Evolutionary conservation across 2,888 invertebrate species (phyloP).

Genomic region (Chymomyza fuscimana): DNA sequence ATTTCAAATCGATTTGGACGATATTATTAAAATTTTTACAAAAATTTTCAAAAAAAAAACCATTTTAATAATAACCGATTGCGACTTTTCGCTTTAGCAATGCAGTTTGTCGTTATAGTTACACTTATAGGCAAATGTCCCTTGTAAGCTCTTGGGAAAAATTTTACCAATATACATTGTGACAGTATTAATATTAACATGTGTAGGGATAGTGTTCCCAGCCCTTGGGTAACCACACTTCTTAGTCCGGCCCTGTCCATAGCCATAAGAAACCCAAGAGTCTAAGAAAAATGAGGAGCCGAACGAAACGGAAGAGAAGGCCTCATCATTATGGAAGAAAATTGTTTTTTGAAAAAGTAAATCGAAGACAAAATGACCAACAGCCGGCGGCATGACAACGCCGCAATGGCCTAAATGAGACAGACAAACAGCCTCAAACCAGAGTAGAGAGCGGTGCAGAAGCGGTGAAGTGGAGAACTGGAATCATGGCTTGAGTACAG

Average conservation of each 20-base stretch:
- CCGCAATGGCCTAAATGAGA: conserved; percentile 45
- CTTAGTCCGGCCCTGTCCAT: not conserved
- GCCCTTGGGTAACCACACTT: too few relatives aligned
- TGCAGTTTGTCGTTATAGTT: too few relatives aligned
- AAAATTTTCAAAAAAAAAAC: too few relatives aligned
- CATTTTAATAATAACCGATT: too few relatives aligned
- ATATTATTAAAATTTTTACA: too few relatives aligned
- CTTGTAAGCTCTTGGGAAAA: too few relatives aligned
- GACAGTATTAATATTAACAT: too few relatives aligned
- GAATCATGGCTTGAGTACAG: not conserved
- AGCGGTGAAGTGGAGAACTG: not conserved
- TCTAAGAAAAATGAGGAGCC: conserved; percentile 35
- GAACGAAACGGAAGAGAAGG: conserved; percentile 10
- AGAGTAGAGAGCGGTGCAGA: not conserved
- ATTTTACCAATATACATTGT: too few relatives aligned
- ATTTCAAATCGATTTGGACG: too few relatives aligned
- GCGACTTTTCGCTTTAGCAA: too few relatives aligned
- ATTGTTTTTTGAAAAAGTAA: conserved; percentile 67
- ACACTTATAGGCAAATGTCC: too few relatives aligned
- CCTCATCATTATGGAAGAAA: conserved; percentile 58
- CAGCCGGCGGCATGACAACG: conserved; percentile 57
- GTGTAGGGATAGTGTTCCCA: too few relatives aligned
- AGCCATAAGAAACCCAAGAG: conserved; percentile 31
- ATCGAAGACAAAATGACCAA: conserved; percentile 67
- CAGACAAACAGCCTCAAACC: conserved; percentile 42